Conservation (phyloP, 2,888 invertebrate species). For the Plagiodera versicolora region DNA sequence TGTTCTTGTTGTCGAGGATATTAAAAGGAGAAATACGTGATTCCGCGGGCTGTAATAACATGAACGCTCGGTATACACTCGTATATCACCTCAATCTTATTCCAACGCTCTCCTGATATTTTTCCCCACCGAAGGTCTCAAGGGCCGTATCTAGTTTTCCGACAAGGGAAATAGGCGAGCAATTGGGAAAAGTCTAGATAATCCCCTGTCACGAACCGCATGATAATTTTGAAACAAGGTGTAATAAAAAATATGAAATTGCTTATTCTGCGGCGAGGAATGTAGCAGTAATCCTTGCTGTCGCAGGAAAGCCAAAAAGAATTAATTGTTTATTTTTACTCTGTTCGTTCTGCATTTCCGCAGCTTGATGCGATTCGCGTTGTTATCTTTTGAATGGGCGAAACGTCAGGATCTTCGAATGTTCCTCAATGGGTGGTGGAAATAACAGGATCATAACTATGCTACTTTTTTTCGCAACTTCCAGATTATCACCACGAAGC, state of each 20-base stretch:
- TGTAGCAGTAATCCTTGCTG: conserved; percentile 14
- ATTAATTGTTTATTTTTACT: conserved; percentile 18
- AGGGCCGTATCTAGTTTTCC: conserved; percentile 21
- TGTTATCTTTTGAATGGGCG: conserved; percentile 11
- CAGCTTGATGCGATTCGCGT: conserved; percentile 11
- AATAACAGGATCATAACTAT: too few relatives aligned
- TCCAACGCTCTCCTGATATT: not conserved
- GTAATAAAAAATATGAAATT: conserved; percentile 22
- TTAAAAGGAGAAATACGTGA: too few relatives aligned
- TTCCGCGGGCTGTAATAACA: not conserved
- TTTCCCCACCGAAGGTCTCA: conserved; percentile 15
- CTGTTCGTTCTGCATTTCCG: conserved; percentile 11
- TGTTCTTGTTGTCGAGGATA: not conserved
- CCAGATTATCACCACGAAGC: too few relatives aligned
- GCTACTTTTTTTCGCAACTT: too few relatives aligned
- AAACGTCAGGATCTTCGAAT: not conserved
- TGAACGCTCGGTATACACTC: not conserved
- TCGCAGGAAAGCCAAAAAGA: conserved; percentile 3
- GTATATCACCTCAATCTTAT: not conserved
- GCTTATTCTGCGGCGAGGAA: conserved; percentile 15
- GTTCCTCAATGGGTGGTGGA: not conserved
- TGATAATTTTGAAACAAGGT: conserved; percentile 21
- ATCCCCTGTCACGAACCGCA: conserved; percentile 20
- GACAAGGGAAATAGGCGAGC: conserved; percentile 24
- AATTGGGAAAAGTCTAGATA: conserved; percentile 25